Conservation (phyloP, 2,113 vertebrate genomes). For the Hiodon tergisus region DNA sequence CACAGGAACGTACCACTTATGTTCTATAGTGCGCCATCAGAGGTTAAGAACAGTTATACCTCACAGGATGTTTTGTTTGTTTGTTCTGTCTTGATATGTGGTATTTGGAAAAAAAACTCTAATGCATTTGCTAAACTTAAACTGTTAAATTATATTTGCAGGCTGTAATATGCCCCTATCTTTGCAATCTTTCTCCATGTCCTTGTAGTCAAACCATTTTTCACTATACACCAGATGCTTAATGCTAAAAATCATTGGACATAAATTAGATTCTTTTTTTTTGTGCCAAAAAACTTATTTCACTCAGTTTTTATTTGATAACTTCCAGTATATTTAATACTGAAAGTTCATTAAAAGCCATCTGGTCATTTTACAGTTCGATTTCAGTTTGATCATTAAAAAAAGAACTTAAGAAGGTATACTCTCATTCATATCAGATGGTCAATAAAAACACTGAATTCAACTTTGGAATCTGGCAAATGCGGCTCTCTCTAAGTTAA, state of each 20-base stretch:
- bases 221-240: conserved; percentile 17
- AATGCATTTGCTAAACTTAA: too few species aligned
- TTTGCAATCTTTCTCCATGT: neutral
- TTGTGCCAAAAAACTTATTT: neutral
- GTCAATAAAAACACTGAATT: neutral
- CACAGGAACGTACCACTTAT: too few species aligned
- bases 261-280: neutral
- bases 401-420: neutral
- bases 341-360: conserved; percentile 27
- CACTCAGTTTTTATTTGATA: neutral
- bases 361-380: conserved; percentile 24
- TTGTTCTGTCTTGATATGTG: too few species aligned
- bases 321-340: conserved; percentile 16
- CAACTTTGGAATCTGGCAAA: neutral
- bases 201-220: neutral
- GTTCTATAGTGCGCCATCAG: too few species aligned
- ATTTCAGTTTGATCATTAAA: conserved; percentile 20
- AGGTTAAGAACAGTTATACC: too few species aligned
- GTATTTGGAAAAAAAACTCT: too few species aligned
- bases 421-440: neutral
- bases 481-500: neutral
- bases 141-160: too few species aligned
- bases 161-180: too few species aligned
- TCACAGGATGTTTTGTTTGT: too few species aligned
- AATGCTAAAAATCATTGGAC: conserved; percentile 12